phyloP scores from a whole-genome alignment of 2,888 invertebrate species.

The Villa cingulata region DNA sequence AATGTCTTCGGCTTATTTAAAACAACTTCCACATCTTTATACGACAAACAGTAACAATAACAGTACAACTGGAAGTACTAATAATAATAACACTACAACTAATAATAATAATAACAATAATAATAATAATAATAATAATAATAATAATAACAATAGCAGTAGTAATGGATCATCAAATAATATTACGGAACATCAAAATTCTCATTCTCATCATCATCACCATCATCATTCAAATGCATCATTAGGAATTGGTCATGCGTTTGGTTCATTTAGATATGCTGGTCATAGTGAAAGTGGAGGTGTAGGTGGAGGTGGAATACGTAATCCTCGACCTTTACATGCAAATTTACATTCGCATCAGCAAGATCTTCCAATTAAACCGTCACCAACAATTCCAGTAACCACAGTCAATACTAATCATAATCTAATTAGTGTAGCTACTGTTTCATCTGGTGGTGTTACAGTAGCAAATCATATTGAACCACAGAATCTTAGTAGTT shows the following conservation, averaged over 20 bases:
- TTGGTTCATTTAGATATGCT: slow-evolving; percentile 1
- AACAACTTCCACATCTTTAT: slow-evolving; percentile 23
- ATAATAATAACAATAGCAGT: background rate
- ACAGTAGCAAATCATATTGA: slow-evolving; percentile 1
- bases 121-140: background rate
- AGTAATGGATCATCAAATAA: background rate
- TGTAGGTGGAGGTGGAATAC: slow-evolving; percentile 7
- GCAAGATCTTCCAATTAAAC: slow-evolving; percentile 24
- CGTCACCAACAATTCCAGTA: slow-evolving; percentile 26
- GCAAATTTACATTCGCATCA: background rate
- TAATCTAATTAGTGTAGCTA: background rate
- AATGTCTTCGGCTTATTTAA: slow-evolving; percentile 28
- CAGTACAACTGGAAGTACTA: background rate
- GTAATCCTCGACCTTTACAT: slow-evolving; percentile 10
- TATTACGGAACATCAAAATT: background rate
- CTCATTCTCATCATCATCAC: background rate
- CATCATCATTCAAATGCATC: background rate
- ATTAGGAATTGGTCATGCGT: background rate
- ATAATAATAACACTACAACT: background rate
- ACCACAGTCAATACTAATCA: slow-evolving; percentile 5
- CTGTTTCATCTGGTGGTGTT: slow-evolving; percentile 7
- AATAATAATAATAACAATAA: background rate
- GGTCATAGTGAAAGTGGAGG: slow-evolving; percentile 1
- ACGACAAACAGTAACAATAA: slow-evolving; percentile 1
- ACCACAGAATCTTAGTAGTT: slow-evolving; percentile 5